Evolutionary conservation across 2,113 vertebrate species (phyloP), one percentile per base, ranked within the genome.

Genomic region (Murina feae): DNA sequence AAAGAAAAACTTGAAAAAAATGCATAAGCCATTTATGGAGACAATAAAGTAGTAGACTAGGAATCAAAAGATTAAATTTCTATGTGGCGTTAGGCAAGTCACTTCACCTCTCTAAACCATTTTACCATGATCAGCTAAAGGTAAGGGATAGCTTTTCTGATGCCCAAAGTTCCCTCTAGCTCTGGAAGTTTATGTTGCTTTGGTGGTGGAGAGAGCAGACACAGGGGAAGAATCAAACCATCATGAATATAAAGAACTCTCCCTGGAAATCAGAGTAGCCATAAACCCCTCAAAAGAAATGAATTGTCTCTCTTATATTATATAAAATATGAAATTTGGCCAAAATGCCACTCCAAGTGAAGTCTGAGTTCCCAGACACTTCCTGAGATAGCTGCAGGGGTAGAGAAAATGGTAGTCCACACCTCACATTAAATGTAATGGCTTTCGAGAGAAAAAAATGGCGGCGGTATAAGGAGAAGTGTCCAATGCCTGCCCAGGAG

Each of bases 21-120:
- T 81, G 58, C 76, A 18, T 65, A 80, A 94, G 49, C 18, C 16
- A 68, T 37, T 90, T 25, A 21, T 63, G 2, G 25, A 69, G 53
- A 92, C 2, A 12, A 82, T 35, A 6, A 71, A 81, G 9, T 63
- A 63, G 16, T 6, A 0, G 32, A 79, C 25, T n/a, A 85, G 35
- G 25, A 90, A 87, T 88, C 72, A 74, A 93, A 91, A 72, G 37
- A 69, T 83, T 44, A 83, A 74, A 91, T 80, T 87, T 9, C 65
- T 74, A 58, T 7, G 6, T 32, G 13, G n/a, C 35, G 68, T 88
- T 58, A 42, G 20, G 12, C 42, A 90, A 71, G 28, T 55, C 66
- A 71, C 35, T 51, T 96, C 60, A 42, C 28, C 63, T 82, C 58
- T 66, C 30, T 65, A 76, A 96, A 75, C 68, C 25, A 6, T 44